Percentiles rank a stretch among this genome's conserved stretches.
Evolutionary conservation across 2,888 invertebrate genomes (phyloP).

Genomic region (Coelopa pilipes): DNA sequence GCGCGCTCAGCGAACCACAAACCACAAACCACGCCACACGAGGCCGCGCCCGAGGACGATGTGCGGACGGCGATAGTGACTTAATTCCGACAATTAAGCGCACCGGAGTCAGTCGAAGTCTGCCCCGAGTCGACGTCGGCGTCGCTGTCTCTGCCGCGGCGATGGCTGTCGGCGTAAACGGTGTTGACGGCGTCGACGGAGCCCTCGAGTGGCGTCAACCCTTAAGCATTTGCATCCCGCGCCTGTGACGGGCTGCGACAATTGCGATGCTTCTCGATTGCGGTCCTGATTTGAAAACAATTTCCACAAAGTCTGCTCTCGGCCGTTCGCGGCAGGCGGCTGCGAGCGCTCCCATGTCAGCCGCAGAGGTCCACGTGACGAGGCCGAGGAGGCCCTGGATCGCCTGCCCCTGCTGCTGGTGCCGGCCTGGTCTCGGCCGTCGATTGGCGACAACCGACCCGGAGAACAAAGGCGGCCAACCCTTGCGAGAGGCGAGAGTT

Average conservation of each 20-base stretch:
- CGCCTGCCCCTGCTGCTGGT: no score
- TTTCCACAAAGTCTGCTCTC: conserved; percentile 1
- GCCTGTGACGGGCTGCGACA: background rate
- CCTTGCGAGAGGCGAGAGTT: no score
- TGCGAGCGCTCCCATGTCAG: conserved; percentile 45
- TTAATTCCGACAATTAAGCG: background rate
- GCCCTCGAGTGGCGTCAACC: background rate
- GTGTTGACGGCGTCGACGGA: background rate
- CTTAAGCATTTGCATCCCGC: background rate
- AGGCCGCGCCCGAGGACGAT: background rate
- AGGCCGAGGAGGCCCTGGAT: background rate
- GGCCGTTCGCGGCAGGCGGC: background rate
- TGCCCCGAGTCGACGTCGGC: background rate
- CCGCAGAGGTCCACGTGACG: conserved; percentile 49
- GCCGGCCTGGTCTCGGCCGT: no score
- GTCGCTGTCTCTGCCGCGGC: no score
- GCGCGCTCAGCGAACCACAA: background rate
- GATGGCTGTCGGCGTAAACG: no score
- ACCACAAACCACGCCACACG: background rate
- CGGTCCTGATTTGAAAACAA: conserved; percentile 14
- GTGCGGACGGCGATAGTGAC: no score
- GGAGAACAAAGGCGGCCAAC: background rate
- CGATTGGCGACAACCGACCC: background rate
- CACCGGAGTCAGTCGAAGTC: background rate
- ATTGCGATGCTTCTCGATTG: conserved; percentile 27